Evolutionary conservation across 2,113 vertebrate species (phyloP).

Genomic region (Brienomyrus longianalis): DNA sequence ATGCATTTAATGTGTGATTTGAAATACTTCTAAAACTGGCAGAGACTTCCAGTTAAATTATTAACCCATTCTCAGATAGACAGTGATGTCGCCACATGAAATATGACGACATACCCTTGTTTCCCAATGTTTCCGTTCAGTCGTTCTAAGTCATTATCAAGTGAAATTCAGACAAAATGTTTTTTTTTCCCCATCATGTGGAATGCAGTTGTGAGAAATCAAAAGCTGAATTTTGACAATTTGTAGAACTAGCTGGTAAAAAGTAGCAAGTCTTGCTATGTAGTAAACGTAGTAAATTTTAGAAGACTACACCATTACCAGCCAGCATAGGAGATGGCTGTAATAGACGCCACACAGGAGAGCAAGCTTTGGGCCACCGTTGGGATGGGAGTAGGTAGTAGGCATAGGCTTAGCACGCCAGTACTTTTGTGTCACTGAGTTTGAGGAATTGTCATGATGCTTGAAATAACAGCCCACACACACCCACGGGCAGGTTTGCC

Average conservation of each 20-base stretch:
- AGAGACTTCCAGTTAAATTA: not conserved
- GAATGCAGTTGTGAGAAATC: not conserved
- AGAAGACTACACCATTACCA: not conserved
- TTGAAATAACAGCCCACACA: not conserved
- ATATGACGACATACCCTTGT: not conserved
- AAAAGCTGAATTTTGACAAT: not conserved
- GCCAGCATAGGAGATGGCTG: not conserved
- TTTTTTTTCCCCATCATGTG: not conserved
- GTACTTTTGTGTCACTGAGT: not conserved
- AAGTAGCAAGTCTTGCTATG: not conserved
- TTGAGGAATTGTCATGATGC: slow-evolving; percentile 11
- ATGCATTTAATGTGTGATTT: slow-evolving; percentile 14
- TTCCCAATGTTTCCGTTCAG: not conserved
- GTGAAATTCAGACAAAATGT: not conserved
- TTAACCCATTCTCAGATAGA: not conserved
- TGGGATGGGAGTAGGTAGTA: not conserved
- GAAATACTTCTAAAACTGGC: not conserved
- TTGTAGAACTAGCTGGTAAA: not conserved
- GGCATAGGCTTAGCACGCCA: not conserved
- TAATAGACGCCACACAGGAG: not conserved
- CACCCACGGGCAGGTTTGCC: not conserved
- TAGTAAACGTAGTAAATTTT: not conserved
- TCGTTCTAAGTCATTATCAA: not conserved
- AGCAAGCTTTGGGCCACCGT: not conserved
- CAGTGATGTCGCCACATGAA: not conserved